Evolutionary conservation across 2,888 invertebrate species (phyloP), one percentile per base, ranked within the genome.

Genomic region (Pelosia muscerda): DNA sequence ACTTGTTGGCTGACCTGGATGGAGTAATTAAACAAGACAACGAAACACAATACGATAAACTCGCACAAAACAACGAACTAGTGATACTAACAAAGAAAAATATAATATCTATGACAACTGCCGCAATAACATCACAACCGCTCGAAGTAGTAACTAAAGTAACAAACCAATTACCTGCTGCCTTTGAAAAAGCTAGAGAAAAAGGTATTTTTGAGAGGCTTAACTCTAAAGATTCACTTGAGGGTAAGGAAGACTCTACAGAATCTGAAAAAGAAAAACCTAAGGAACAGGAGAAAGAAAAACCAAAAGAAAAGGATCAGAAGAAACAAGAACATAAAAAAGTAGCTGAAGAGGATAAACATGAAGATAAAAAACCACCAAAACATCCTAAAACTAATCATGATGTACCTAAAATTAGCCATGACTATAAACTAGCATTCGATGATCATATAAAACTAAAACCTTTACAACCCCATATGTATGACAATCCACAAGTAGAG

Each of bases 101-200:
- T 73, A 90, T 95, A 26, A 91, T 95, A 56, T 95, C 95, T 23
- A 96, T 95, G 95, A 95, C 95, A 19, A 95, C 95, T 8, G 95
- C 95, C 25, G 95, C 96, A 9, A 95, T 96, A 63, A 95, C 95
- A 63, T 92, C 95, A 9, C 95, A 95, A 71, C 95, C 95, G 2
- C 86, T 95, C 70, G 95, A 95, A 85, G 92, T 95, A 15, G 95
- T 95, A 4, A 92, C 95, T 54, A 95, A 94, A 53, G 95, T 95
- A 10, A 95, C 95, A 4, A 95, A 95, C 76, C 95, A 96, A 81
- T 77, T 95, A 62, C 95, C 95, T 42, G 83, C 90, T 42, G 89
- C 92, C 61, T 88, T 95, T 60, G 95, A 95, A 84, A 95, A 95
- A 64, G 95, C 95, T 0, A 89, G 95, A 84, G 95, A 95, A 79